phyloP scores from a whole-genome alignment of 2,888 invertebrate species.

The Oligia latruncula region DNA sequence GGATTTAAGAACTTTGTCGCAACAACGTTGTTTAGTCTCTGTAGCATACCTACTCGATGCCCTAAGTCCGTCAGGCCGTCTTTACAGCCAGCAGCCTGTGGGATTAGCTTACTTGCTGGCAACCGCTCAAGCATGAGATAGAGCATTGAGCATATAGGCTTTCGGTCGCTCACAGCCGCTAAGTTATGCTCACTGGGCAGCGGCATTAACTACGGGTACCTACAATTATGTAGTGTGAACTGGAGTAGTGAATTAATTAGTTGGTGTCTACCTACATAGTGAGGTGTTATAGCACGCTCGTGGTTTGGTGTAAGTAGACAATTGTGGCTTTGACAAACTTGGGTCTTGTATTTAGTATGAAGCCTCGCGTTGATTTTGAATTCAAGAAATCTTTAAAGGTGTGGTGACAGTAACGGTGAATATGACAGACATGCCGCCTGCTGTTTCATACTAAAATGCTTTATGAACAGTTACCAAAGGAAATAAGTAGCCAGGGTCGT shows the following conservation, averaged over 20 bases:
- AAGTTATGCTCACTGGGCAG: conserved; percentile 11
- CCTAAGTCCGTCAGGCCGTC: neutral
- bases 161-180: conserved; percentile 1
- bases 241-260: conserved; percentile 17
- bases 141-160: conserved; percentile 14
- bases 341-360: neutral
- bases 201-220: neutral
- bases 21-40: neutral
- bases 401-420: neutral
- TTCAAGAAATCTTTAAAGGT: neutral
- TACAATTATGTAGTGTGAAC: conserved; percentile 18
- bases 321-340: neutral
- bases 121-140: conserved; percentile 11
- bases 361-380: neutral
- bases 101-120: conserved; percentile 2
- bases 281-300: neutral
- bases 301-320: neutral
- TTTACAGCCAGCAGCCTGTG: neutral
- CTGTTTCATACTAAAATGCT: neutral
- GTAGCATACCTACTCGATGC: neutral
- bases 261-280: neutral
- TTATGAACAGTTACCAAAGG: neutral
- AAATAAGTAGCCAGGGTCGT: no score
- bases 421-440: no score
- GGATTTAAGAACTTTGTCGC: neutral